Base-by-base conservation (phyloP, 2,113 vertebrate genomes). In the Beaufortia kweichowensis region DNA sequence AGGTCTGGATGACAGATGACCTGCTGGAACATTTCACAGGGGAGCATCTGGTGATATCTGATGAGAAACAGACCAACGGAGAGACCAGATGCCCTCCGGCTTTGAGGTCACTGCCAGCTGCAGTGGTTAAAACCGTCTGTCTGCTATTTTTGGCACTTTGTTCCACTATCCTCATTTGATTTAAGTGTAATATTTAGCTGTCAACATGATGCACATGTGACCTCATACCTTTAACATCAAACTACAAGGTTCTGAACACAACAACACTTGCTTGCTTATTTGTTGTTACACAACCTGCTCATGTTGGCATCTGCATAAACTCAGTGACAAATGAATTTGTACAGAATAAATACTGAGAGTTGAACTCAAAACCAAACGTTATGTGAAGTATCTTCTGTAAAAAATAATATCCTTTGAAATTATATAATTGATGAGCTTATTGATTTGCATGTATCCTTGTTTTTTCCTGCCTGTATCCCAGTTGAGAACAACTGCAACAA, bases 11-110 rank as follows among this genome's bases (percentile, higher is more conserved):
- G 19, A 10, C 19, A 0, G 23, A 11, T 53, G 24, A 15, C 9
- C 19, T 26, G 63, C 73, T 81, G 80, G 48, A 77, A 39, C 53
- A 28, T 65, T 53, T 35, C 23, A 46, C 41, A 68, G 28, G 23
- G 15, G 17, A 72, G 53, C 84, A 84, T 81, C 76, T 86, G 81
- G 75, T 82, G 33, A 75, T 64, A 73, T 63, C 17, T 82, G 71
- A 86, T 63, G 66, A 48, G 39, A 59, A 84, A 60, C 83, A 86
- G 83, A 79, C 28, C 21, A 41, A 10, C 6, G 15, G 67, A 53
- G 19, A 69, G 39, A 17, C 33, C 48, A 33, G 39, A 78, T 48
- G 56, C 17, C 60, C 80, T 43, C 62, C 80, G 75, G 71, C 80
- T 67, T 12, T 80, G 28, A 63, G 55, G 59, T 82, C 63, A 61